Evolutionary conservation across 2,113 vertebrate species (phyloP), one percentile per base, ranked within the genome.

Genomic region (Eretmochelys imbricata): DNA sequence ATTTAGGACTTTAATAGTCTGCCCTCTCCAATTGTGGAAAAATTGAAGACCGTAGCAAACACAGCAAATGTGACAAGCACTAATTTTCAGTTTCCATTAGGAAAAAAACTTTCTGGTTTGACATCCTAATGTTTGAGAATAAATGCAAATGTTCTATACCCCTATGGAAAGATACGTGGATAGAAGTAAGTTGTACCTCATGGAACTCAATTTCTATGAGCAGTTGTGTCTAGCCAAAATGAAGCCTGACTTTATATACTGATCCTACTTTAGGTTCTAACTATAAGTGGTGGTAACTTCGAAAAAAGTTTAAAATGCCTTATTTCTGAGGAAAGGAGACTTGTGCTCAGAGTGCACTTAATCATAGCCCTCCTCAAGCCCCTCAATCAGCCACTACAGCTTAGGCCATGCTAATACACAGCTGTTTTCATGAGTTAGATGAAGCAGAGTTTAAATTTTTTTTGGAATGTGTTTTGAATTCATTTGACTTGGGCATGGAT

Each of bases 261-360:
- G 16, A 69, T 17, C 29, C 5, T 65, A 65, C 11, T 35, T 35
- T 65, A 8, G 31, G 31, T 65, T 65, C 57, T 65, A 65, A 65
- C 13, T 25, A 57, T 19, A 65, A 69, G 8, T n/a, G 16, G 8
- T 69, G 35, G 62, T 69, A 69, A 69, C 31, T 59, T 59, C 20
- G 57, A 62, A 31, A 22, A 5, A 83, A 85, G 69, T 80, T 55
- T 11, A 38, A 0, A 14, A 31, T 80, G 35, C 42, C 55, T n/a
- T 35, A 14, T 83, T 90, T 81, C 0, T 1, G 0, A n/a, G 84
- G 81, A 81, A 35, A 72, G 59, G 14, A 6, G 24, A 6, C 51
- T 17, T 65, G 14, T 59, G 24, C 31, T 79, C n/a, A 3, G 69
- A 59, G 31, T 69, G 19, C 16, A n/a, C 14, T 65, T 31, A 65